Conservation (phyloP, 2,888 invertebrate genomes). For the Margaritifera margaritifera region DNA sequence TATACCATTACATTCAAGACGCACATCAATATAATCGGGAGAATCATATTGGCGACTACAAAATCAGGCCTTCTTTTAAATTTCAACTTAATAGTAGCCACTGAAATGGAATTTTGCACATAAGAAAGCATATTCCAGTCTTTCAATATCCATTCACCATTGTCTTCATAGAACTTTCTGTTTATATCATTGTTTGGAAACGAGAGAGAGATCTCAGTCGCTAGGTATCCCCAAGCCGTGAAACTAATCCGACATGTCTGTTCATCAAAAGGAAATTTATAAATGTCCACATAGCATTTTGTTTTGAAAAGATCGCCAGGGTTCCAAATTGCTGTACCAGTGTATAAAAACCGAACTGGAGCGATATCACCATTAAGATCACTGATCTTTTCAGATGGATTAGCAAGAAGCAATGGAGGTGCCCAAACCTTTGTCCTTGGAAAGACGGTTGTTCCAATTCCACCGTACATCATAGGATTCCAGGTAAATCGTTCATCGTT, state of each 20-base stretch:
- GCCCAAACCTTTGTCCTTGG: slow-evolving; percentile 18
- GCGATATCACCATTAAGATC: slow-evolving; percentile 14
- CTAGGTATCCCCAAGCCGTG: slow-evolving; percentile 14
- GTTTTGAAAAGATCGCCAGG: slow-evolving; percentile 25
- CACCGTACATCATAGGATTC: slow-evolving; percentile 14
- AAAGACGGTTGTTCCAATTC: slow-evolving; percentile 11
- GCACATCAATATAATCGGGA: slow-evolving; percentile 17
- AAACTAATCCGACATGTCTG: slow-evolving; percentile 18
- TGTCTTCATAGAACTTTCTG: slow-evolving; percentile 16
- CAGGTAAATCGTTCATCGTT: slow-evolving; percentile 21
- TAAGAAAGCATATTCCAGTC: background rate
- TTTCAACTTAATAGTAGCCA: slow-evolving; percentile 7
- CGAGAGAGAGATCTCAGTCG: slow-evolving; percentile 12
- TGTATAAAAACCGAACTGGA: slow-evolving; percentile 19
- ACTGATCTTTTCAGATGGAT: slow-evolving; percentile 18
- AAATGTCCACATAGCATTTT: slow-evolving; percentile 20
- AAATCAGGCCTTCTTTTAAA: slow-evolving; percentile 15
- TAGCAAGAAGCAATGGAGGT: slow-evolving; percentile 17
- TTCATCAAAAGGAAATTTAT: slow-evolving; percentile 26
- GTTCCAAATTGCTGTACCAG: slow-evolving; percentile 17
- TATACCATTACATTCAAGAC: slow-evolving; percentile 15
- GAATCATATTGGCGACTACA: slow-evolving; percentile 17
- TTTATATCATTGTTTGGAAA: slow-evolving; percentile 5
- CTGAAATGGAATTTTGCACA: slow-evolving; percentile 6
- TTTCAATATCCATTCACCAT: slow-evolving; percentile 25